A percentile compares a stretch with the other conserved stretches of the same genome.
Conservation (phyloP, 2,888 invertebrate genomes). For the Punctoribates punctum region DNA sequence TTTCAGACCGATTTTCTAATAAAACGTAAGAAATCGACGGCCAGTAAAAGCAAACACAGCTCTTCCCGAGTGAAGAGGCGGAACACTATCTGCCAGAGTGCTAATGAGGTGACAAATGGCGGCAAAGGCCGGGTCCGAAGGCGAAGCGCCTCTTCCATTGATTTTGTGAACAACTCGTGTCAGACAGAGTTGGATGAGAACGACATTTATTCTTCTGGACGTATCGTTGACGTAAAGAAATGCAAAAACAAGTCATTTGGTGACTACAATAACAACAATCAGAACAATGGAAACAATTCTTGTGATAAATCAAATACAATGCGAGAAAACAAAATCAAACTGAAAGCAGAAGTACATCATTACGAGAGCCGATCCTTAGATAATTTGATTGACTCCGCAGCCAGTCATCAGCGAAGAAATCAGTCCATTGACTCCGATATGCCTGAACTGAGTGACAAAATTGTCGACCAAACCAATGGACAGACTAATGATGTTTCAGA, state of each 20-base stretch:
- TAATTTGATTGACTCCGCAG: neutral
- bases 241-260: neutral
- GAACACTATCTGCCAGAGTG: conserved; percentile 79
- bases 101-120: conserved; percentile 21
- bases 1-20: conserved; percentile 46
- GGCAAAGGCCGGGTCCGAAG: neutral
- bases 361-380: conserved; percentile 32
- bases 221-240: conserved; percentile 27
- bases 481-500: neutral
- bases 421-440: conserved; percentile 22
- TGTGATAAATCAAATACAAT: neutral
- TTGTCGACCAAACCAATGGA: neutral
- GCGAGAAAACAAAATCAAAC: conserved; percentile 35
- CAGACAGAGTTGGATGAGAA: conserved; percentile 45
- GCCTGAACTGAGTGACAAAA: neutral
- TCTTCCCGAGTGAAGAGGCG: conserved; percentile 52
- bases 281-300: neutral
- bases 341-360: conserved; percentile 38
- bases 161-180: conserved; percentile 45
- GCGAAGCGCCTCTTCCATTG: conserved; percentile 31
- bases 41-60: conserved; percentile 5
- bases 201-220: conserved; percentile 37
- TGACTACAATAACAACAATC: conserved; percentile 14
- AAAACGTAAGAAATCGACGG: conserved; percentile 43
- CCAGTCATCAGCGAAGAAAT: neutral